phyloP scores from a whole-genome alignment of 1,140 invertebrate genomes.

The Holotrichia oblita region DNA sequence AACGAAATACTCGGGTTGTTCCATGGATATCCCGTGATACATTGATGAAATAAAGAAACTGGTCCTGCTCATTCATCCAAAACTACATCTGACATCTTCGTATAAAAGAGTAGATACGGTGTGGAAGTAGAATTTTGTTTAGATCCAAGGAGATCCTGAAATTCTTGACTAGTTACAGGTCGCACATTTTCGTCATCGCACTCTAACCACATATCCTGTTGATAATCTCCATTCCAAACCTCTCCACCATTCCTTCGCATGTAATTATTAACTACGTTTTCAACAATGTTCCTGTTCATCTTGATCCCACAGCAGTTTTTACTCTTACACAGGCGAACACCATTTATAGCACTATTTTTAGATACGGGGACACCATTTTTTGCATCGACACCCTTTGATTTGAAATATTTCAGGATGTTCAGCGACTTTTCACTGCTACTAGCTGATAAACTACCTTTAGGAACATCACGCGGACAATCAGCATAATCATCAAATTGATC shows the following conservation, averaged over 20 bases:
- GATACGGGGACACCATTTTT: slow-evolving; percentile 57
- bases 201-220: slow-evolving; percentile 78
- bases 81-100: slow-evolving; percentile 48
- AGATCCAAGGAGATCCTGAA: slow-evolving; percentile 79
- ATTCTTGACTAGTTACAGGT: slow-evolving; percentile 78
- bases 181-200: slow-evolving; percentile 90
- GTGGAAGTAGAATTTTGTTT: slow-evolving; percentile 80
- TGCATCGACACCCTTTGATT: slow-evolving; percentile 53
- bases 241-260: slow-evolving; percentile 47
- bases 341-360: slow-evolving; percentile 52
- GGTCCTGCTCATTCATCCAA: background rate
- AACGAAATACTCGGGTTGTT: background rate
- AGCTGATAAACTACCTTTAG: slow-evolving; percentile 51
- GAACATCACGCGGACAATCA: slow-evolving; percentile 53
- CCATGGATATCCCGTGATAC: background rate
- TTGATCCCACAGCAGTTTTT: slow-evolving; percentile 75
- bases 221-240: slow-evolving; percentile 49
- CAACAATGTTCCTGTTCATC: slow-evolving; percentile 53
- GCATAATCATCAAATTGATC: slow-evolving; percentile 55
- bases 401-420: slow-evolving; percentile 59
- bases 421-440: slow-evolving; percentile 56
- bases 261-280: slow-evolving; percentile 51
- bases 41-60: background rate
- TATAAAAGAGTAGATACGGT: slow-evolving; percentile 86
- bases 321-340: slow-evolving; percentile 67